Percentiles rank a stretch among this genome's conserved stretches.
phyloP scores from a whole-genome alignment of 2,113 vertebrate species.

The Naja naja region DNA sequence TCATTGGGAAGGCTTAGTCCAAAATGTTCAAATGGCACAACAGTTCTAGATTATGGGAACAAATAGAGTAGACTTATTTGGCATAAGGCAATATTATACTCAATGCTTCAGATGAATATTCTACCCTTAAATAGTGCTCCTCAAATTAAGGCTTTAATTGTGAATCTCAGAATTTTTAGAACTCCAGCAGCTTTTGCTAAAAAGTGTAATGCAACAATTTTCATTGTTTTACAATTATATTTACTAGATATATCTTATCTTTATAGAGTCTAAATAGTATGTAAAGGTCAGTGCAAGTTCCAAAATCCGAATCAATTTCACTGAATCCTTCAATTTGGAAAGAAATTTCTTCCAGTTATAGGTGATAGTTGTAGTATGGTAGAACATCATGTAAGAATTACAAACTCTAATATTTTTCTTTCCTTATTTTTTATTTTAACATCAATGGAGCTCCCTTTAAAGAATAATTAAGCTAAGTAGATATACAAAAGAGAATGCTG shows the following conservation, averaged over 20 bases:
- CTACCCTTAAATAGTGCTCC: neutral
- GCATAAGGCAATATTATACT: neutral
- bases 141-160: neutral
- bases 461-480: conserved; percentile 21
- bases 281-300: neutral
- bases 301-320: neutral
- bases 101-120: neutral
- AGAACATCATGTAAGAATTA: neutral
- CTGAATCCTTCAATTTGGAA: neutral
- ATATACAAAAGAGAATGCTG: neutral
- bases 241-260: neutral
- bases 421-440: neutral
- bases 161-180: neutral
- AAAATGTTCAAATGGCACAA: neutral
- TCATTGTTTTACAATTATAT: neutral
- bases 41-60: neutral
- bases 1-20: neutral
- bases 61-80: neutral
- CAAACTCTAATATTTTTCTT: neutral
- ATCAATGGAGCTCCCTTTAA: neutral
- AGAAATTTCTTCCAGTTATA: neutral
- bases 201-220: neutral
- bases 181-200: neutral
- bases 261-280: neutral
- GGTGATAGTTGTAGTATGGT: neutral